Evolutionary conservation across 2,888 invertebrate species (phyloP).

Genomic region (Nomada ruficornis): DNA sequence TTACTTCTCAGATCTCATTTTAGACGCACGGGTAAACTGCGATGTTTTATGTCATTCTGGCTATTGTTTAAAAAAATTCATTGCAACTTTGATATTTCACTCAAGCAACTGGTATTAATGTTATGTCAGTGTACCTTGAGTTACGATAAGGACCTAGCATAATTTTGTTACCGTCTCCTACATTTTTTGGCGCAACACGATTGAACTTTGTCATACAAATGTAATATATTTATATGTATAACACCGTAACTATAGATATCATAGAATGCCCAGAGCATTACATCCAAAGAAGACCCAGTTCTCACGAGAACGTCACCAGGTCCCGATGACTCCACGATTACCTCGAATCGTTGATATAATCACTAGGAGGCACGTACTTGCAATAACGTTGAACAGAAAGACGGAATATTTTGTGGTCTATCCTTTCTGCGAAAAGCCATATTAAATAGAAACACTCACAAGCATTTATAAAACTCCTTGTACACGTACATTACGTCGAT

Average conservation of each 20-base stretch:
- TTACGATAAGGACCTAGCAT: background rate
- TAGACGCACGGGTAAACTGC: too few species aligned
- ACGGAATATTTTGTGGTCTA: conserved; percentile 19
- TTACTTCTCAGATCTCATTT: conserved; percentile 1
- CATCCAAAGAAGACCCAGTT: conserved; percentile 50
- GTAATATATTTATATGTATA: too few species aligned
- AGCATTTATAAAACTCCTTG: background rate
- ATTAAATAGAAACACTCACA: background rate
- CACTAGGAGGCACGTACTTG: conserved; percentile 40
- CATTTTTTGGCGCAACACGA: too few species aligned
- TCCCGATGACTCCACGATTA: conserved; percentile 52
- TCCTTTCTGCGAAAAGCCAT: too few species aligned
- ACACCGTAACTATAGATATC: too few species aligned
- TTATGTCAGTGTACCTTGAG: background rate
- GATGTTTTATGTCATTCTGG: too few species aligned
- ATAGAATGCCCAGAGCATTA: background rate
- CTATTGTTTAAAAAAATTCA: too few species aligned
- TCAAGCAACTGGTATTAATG: conserved; percentile 23
- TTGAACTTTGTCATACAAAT: too few species aligned
- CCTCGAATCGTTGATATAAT: conserved; percentile 27
- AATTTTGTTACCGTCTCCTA: too few species aligned
- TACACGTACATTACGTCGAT: background rate
- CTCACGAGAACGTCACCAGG: conserved; percentile 44
- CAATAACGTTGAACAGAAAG: conserved; percentile 26
- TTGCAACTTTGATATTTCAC: too few species aligned